Percentiles rank a stretch among this genome's conserved stretches.
Evolutionary conservation across 2,797 vertebrate species (phyloP).

Genomic region (Morus bassanus): DNA sequence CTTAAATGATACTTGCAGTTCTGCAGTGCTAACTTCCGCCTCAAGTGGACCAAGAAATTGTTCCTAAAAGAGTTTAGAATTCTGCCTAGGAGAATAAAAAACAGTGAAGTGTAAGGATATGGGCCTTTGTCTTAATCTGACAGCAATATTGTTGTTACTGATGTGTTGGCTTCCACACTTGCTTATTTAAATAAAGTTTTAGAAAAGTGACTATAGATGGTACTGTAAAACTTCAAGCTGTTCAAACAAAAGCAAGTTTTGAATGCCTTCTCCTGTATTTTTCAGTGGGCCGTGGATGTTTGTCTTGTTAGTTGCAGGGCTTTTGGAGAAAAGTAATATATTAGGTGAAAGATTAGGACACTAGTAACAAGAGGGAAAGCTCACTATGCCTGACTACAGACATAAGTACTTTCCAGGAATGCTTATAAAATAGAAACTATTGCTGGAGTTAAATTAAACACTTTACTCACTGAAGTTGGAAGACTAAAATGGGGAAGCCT

Average conservation of each 20-base stretch:
- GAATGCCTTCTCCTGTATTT: background rate
- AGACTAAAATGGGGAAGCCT: background rate
- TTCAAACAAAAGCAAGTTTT: background rate
- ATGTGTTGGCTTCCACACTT: accelerated
- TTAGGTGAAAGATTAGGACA: background rate
- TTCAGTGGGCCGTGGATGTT: background rate
- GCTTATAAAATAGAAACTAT: background rate
- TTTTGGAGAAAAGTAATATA: background rate
- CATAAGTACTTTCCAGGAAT: background rate
- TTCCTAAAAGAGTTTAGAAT: background rate
- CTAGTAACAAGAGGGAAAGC: background rate
- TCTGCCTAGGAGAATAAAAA: background rate
- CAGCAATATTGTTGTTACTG: background rate
- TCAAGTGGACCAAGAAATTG: background rate
- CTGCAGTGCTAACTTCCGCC: background rate
- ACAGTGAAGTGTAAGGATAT: background rate
- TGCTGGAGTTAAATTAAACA: background rate
- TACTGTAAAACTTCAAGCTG: background rate
- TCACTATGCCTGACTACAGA: background rate
- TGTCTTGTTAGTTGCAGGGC: background rate
- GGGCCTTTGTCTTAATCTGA: background rate
- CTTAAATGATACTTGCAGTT: background rate
- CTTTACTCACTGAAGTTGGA: background rate
- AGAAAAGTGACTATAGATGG: background rate
- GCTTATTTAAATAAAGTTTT: background rate